Conservation (phyloP, 1,140 invertebrate species). For the Drosophila pectinifera region DNA sequence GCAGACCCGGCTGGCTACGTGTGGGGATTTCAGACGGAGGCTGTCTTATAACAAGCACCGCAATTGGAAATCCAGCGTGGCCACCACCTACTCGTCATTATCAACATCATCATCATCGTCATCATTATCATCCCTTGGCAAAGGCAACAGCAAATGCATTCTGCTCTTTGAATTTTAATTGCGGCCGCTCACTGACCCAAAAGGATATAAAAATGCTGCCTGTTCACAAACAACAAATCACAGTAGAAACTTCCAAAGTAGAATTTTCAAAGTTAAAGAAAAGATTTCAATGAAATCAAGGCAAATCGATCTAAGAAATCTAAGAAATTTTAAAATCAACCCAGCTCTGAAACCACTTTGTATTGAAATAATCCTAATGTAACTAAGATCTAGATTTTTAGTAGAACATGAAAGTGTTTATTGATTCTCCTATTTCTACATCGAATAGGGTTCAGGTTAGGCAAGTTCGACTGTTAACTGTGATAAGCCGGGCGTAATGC, state of each 20-base stretch:
- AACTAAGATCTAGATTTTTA: neutral
- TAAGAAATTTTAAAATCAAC: no score
- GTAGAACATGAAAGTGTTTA: neutral
- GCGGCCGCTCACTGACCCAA: conserved; percentile 44
- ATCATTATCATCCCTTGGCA: neutral
- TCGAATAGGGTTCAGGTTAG: neutral
- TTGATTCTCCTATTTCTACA: neutral
- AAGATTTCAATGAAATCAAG: neutral
- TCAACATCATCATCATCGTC: neutral
- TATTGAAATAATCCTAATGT: neutral
- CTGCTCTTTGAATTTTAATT: conserved; percentile 75
- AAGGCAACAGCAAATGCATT: conserved; percentile 59
- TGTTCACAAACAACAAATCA: conserved; percentile 8
- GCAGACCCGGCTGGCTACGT: conserved; percentile 18
- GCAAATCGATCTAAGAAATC: neutral
- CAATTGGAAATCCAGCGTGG: conserved; percentile 31
- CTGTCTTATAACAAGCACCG: conserved; percentile 26
- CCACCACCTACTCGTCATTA: neutral
- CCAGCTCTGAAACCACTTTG: neutral
- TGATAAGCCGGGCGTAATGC: conserved; percentile 3
- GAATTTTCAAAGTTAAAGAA: neutral
- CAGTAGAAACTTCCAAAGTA: neutral
- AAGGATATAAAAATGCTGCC: conserved; percentile 21
- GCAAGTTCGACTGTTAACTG: conserved; percentile 10
- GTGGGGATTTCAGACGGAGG: conserved; percentile 29